Base-by-base conservation (phyloP, 2,113 vertebrate species). In the Oxyura jamaicensis region DNA sequence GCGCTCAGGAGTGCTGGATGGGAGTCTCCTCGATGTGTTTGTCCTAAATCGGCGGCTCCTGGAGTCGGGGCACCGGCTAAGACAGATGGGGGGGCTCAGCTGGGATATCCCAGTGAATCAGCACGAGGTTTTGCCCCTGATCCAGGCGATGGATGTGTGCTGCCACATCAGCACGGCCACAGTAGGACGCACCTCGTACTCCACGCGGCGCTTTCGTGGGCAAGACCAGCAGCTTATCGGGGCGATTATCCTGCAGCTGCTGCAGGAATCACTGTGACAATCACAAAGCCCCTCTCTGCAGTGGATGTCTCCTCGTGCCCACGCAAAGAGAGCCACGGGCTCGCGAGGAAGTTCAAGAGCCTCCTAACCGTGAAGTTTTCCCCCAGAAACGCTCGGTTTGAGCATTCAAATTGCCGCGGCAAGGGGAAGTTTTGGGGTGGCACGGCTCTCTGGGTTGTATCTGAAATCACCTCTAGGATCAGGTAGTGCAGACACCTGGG, bases 121-220 rank as follows among this genome's bases (percentile, higher is more conserved):
- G 55, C 41, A 48, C 16, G 7, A 62, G 21, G 4, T 77, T 86
- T 55, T 41, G 48, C 5, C 44, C 53, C 46, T 48, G 16, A 53
- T 16, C 28, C 52, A n/a, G 7, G 20, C 17, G 28, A 66, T 15
- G 21, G 74, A 79, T 29, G 13, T 1, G 19, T 18, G 28, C 18
- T n/a, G 36, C n/a, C 77, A 82, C 65, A 25, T 52, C 13, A n/a
- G n/a, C 5, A 1, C 3, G 13, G 41, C 17, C 1, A 1, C 13
- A 25, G n/a, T 11, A 31, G 53, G 66, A 83, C 77, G 23, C 39
- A 55, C 33, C 59, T 67, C 78, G 52, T 42, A 56, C 41, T 56
- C 63, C 33, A 6, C 4, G 41, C 0, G 2, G 48, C 25, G 55
- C 48, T 67, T 50, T 80, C 68, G 35, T 0, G 5, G 33, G 29